These are phyloP conservation scores for Nothobranchius kuhntae DNA, from an alignment of 2,113 vertebrate species.

Conservation along the genomic window DNA sequence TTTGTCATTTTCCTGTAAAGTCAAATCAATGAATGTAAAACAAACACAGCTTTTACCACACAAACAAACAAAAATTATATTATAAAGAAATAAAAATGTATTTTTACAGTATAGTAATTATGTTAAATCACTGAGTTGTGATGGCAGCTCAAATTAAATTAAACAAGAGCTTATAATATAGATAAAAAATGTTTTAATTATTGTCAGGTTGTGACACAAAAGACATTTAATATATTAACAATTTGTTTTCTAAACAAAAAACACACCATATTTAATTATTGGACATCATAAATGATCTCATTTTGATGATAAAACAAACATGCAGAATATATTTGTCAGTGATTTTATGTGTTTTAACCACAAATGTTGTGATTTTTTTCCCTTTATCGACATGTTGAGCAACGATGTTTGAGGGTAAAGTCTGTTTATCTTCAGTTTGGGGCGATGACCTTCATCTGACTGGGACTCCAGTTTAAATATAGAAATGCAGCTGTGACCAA, in stretches of 20 bases:
- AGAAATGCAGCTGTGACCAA: slow-evolving; percentile 50
- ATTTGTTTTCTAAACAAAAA: neutral
- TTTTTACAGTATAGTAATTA: slow-evolving; percentile 22
- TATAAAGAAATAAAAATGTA: neutral
- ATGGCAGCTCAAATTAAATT: slow-evolving; percentile 43
- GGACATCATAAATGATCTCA: slow-evolving; percentile 5
- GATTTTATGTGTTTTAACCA: neutral
- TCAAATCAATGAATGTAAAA: too few relatives aligned
- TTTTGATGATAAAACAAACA: neutral
- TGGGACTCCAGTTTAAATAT: slow-evolving; percentile 45
- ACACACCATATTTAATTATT: neutral
- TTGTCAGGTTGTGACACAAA: slow-evolving; percentile 7
- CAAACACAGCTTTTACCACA: too few relatives aligned
- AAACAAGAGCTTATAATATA: slow-evolving; percentile 5
- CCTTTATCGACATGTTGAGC: neutral
- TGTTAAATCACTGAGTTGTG: neutral
- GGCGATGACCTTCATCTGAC: slow-evolving; percentile 38
- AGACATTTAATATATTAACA: neutral
- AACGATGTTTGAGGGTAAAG: slow-evolving; percentile 29
- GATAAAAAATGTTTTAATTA: slow-evolving; percentile 6
- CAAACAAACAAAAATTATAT: too few relatives aligned
- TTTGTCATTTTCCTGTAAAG: too few relatives aligned
- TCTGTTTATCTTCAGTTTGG: slow-evolving; percentile 25
- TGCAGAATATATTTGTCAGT: too few relatives aligned
- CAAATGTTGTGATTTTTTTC: neutral